phyloP scores from a whole-genome alignment of 2,113 vertebrate species.

The Etia nguti region DNA sequence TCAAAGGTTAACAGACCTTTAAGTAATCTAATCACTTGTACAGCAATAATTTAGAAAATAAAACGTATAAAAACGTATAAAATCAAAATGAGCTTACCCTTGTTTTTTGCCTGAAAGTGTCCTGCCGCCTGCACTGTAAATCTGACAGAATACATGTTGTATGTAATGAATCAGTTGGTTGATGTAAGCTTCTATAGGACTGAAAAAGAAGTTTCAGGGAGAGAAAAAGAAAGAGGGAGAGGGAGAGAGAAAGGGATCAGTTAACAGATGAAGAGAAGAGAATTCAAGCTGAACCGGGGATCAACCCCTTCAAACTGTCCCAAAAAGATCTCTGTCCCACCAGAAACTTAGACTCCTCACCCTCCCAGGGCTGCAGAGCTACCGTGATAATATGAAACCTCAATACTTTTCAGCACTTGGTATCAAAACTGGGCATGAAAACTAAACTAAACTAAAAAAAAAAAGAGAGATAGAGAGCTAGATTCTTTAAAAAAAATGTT shows the following conservation, averaged over 20 bases:
- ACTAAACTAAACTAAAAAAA: neutral
- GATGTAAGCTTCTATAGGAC: slow-evolving; percentile 24
- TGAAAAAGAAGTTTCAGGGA: slow-evolving; percentile 42
- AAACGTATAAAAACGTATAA: neutral
- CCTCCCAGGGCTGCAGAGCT: neutral
- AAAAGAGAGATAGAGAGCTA: neutral
- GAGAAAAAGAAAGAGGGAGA: neutral
- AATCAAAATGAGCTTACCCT: slow-evolving; percentile 54
- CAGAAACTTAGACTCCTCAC: neutral
- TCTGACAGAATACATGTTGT: slow-evolving; percentile 21
- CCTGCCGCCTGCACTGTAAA: slow-evolving; percentile 4
- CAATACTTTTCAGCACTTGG: neutral
- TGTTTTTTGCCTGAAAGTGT: slow-evolving; percentile 25
- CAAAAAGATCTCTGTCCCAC: slow-evolving; percentile 1
- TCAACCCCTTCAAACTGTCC: slow-evolving; percentile 51
- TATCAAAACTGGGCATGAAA: neutral
- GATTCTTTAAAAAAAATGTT: neutral
- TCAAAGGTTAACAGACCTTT: neutral
- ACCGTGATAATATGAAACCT: neutral
- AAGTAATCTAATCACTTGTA: neutral
- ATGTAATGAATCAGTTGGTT: slow-evolving; percentile 33
- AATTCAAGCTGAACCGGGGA: slow-evolving; percentile 56
- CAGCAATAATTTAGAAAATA: neutral
- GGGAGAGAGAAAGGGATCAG: slow-evolving; percentile 24
- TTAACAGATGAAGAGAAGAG: slow-evolving; percentile 39